phyloP scores from a whole-genome alignment of 2,113 vertebrate species.

The Hippocampus zosterae region DNA sequence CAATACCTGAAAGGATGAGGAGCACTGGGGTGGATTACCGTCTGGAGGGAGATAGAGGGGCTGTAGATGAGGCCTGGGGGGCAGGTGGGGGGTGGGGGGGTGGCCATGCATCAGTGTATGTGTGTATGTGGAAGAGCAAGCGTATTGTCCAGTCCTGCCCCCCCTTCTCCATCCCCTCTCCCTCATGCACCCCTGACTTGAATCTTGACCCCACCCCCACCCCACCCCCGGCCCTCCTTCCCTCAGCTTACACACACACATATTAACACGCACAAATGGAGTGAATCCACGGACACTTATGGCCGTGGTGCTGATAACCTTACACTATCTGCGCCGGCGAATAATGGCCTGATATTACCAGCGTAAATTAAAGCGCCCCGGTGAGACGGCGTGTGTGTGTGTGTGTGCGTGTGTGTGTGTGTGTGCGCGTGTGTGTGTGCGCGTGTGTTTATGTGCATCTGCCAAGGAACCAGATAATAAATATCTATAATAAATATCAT shows the following conservation, averaged over 20 bases:
- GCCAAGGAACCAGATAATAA: conserved; percentile 75
- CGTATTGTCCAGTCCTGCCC: conserved; percentile 62
- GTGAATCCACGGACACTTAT: conserved; percentile 52
- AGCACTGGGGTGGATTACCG: conserved; percentile 75
- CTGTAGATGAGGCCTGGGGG: conserved; percentile 63
- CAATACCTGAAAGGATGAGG: conserved; percentile 76
- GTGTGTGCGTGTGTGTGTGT: conserved; percentile 26
- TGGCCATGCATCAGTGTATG: conserved; percentile 19
- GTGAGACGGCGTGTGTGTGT: conserved; percentile 31
- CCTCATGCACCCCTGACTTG: conserved; percentile 58
- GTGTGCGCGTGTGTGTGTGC: conserved; percentile 24
- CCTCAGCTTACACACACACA: conserved; percentile 31
- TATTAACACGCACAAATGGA: conserved; percentile 36
- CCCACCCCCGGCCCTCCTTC: conserved; percentile 35
- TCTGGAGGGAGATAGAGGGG: conserved; percentile 57
- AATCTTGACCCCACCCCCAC: conserved; percentile 54
- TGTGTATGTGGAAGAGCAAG: conserved; percentile 41
- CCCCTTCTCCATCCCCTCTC: conserved; percentile 46
- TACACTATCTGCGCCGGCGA: conserved; percentile 56
- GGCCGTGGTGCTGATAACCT: conserved; percentile 58
- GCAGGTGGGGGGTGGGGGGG: conserved; percentile 15
- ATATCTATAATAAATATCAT: conserved; percentile 71
- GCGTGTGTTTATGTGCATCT: conserved; percentile 11
- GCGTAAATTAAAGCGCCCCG: conserved; percentile 66
- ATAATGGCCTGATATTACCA: conserved; percentile 66